Evolutionary conservation across 2,797 vertebrate species (phyloP).

Genomic region (Galago senegalensis): DNA sequence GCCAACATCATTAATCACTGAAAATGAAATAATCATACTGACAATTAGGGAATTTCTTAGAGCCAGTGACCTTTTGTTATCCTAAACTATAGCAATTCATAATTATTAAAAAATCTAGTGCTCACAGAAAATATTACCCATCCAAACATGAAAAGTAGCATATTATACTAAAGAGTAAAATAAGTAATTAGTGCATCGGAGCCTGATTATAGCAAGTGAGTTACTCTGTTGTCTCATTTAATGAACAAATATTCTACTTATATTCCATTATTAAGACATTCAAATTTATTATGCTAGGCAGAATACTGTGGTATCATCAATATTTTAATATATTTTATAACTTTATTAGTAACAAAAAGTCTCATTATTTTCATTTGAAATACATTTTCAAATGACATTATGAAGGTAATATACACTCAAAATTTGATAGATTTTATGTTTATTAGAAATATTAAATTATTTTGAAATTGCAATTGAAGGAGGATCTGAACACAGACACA

Average conservation of each 20-base stretch:
- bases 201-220: slow-evolving; percentile 51
- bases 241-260: slow-evolving; percentile 54
- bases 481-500: neutral
- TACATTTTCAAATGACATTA: neutral
- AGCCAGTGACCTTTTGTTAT: slow-evolving; percentile 67
- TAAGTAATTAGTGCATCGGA: slow-evolving; percentile 76
- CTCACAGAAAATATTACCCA: slow-evolving; percentile 70
- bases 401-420: neutral
- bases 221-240: slow-evolving; percentile 76
- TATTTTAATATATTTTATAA: slow-evolving; percentile 69
- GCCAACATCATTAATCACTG: slow-evolving; percentile 43
- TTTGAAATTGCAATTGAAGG: neutral
- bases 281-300: slow-evolving; percentile 28
- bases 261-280: slow-evolving; percentile 35
- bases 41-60: slow-evolving; percentile 25
- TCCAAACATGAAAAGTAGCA: slow-evolving; percentile 55
- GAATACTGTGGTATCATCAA: slow-evolving; percentile 51
- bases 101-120: slow-evolving; percentile 53
- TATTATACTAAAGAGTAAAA: slow-evolving; percentile 66
- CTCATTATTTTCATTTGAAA: slow-evolving; percentile 77
- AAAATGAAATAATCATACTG: slow-evolving; percentile 63
- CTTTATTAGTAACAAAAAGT: slow-evolving; percentile 71
- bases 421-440: neutral
- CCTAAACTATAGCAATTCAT: slow-evolving; percentile 22
- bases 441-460: neutral